Evolutionary conservation across 2,888 invertebrate species (phyloP).

Genomic region (Agrochola litura): DNA sequence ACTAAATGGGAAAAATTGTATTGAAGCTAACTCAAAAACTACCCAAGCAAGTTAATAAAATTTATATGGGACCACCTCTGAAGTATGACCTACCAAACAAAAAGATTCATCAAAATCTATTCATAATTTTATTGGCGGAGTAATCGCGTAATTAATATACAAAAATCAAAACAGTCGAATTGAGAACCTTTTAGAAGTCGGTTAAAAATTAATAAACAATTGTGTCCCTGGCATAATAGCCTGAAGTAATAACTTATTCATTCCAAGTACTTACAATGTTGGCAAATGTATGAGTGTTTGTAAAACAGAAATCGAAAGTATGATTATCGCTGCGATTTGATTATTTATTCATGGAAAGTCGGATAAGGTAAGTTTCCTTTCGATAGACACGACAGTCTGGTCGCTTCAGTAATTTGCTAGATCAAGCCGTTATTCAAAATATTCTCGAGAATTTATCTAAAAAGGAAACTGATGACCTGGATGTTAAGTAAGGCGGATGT

Average conservation of each 20-base stretch:
- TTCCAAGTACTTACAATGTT: slow-evolving; percentile 29
- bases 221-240: not conserved
- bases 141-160: too few species aligned
- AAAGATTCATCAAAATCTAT: too few species aligned
- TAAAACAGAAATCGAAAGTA: slow-evolving; percentile 62
- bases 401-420: not conserved
- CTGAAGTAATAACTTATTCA: slow-evolving; percentile 53
- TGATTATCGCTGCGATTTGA: slow-evolving; percentile 39
- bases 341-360: slow-evolving; percentile 55
- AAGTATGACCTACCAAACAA: too few species aligned
- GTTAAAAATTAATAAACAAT: not conserved
- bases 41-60: too few species aligned
- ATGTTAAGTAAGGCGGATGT: slow-evolving; percentile 14
- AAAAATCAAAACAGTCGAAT: too few species aligned
- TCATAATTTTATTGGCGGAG: too few species aligned
- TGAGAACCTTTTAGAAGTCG: too few species aligned
- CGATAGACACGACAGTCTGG: not conserved
- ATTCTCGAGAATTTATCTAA: not conserved
- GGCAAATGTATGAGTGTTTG: slow-evolving; percentile 37
- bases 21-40: too few species aligned
- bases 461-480: slow-evolving; percentile 1
- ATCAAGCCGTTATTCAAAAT: not conserved
- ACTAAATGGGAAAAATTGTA: too few species aligned
- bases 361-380: slow-evolving; percentile 36
- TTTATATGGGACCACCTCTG: too few species aligned